Conservation (phyloP, 2,113 vertebrate species). For the Nerophis ophidion region DNA sequence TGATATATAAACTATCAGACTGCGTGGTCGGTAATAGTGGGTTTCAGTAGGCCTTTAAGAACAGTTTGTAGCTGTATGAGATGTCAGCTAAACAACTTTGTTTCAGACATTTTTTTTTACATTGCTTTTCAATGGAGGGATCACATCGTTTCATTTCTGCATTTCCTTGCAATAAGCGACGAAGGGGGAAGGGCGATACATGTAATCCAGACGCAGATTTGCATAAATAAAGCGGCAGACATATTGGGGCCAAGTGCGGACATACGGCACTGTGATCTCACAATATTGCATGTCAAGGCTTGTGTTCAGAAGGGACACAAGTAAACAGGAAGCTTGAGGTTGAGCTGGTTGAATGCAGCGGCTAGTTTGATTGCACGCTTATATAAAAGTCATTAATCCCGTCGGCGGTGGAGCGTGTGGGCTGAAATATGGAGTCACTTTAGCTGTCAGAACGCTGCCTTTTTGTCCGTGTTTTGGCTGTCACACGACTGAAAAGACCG, state of each 20-base stretch:
- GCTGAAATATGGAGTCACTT: slow-evolving; percentile 52
- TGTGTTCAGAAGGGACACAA: slow-evolving; percentile 21
- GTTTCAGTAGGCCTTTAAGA: no score
- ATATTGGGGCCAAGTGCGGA: slow-evolving; percentile 55
- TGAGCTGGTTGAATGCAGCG: slow-evolving; percentile 7
- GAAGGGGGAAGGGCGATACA: slow-evolving; percentile 16
- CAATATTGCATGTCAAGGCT: slow-evolving; percentile 35
- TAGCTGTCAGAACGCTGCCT: slow-evolving; percentile 45
- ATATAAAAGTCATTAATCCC: slow-evolving; percentile 57
- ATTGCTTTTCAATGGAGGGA: slow-evolving; percentile 6
- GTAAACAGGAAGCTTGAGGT: background rate
- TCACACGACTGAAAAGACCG: slow-evolving; percentile 58
- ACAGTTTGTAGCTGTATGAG: no score
- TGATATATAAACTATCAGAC: no score
- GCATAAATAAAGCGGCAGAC: slow-evolving; percentile 49
- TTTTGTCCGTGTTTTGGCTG: slow-evolving; percentile 40
- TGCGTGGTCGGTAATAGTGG: no score
- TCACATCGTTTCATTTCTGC: slow-evolving; percentile 30
- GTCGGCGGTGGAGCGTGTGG: slow-evolving; percentile 49
- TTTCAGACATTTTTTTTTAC: background rate
- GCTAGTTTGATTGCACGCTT: slow-evolving; percentile 36
- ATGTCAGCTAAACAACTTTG: background rate
- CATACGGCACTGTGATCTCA: slow-evolving; percentile 23
- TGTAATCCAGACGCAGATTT: slow-evolving; percentile 58
- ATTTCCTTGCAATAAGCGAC: slow-evolving; percentile 35